phyloP scores from a whole-genome alignment of 1,140 invertebrate genomes.

The Penaeus japonicus region DNA sequence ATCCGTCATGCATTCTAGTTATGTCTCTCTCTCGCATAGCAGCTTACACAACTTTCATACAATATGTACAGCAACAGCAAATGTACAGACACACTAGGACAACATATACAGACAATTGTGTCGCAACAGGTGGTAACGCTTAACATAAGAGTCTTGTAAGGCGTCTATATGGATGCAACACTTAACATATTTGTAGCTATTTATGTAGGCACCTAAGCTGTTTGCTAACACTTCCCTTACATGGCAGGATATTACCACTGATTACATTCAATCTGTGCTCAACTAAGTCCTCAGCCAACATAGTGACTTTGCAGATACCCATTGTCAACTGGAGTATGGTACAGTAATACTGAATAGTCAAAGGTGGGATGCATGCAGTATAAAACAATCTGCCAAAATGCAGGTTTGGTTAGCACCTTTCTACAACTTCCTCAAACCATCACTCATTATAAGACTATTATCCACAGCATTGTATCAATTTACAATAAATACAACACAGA shows the following conservation, averaged over 20 bases:
- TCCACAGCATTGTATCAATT: neutral
- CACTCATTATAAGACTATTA: neutral
- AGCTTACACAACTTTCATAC: neutral
- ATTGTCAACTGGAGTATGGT: conserved; percentile 44
- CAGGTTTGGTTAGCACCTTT: conserved; percentile 50
- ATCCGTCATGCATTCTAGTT: too few relatives aligned
- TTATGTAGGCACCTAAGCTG: conserved; percentile 43
- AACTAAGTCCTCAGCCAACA: conserved; percentile 21
- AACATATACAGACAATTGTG: conserved; percentile 51
- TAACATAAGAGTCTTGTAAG: conserved; percentile 37
- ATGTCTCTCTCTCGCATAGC: too few relatives aligned
- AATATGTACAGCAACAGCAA: conserved; percentile 43
- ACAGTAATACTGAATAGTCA: conserved; percentile 53
- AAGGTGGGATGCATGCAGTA: conserved; percentile 54
- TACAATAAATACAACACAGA: too few relatives aligned
- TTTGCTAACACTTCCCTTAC: conserved; percentile 13
- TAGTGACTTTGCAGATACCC: conserved; percentile 45
- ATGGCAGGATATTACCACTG: conserved; percentile 31
- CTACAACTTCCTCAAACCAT: conserved; percentile 17
- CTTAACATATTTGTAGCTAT: conserved; percentile 24
- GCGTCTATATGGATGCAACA: conserved; percentile 47
- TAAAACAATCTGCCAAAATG: conserved; percentile 50
- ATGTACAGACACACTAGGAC: conserved; percentile 44
- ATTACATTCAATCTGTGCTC: conserved; percentile 19
- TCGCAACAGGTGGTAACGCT: conserved; percentile 11